phyloP scores from a whole-genome alignment of 1,140 invertebrate species.

The Melipona quadrifasciata region DNA sequence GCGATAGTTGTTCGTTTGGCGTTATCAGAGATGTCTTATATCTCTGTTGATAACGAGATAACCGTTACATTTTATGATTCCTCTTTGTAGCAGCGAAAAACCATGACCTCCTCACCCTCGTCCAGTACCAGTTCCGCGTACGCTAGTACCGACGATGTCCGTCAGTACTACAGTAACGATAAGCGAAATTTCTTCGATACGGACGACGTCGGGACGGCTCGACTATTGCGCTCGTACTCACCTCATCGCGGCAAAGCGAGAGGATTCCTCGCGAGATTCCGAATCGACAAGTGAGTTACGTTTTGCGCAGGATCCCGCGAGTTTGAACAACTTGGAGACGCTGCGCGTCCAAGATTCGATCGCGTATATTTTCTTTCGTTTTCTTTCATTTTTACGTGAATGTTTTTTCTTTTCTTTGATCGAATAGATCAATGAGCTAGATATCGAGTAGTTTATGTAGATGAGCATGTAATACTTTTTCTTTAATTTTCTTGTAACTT shows the following conservation, averaged over 20 bases:
- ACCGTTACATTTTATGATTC: not conserved
- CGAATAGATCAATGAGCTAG: not conserved
- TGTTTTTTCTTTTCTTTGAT: not conserved
- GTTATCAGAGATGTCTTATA: not conserved
- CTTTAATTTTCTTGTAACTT: not conserved
- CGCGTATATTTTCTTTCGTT: no score
- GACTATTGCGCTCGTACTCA: conserved; percentile 47
- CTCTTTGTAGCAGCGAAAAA: conserved; percentile 50
- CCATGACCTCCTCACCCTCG: conserved; percentile 54
- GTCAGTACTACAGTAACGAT: conserved; percentile 35
- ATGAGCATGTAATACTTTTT: not conserved
- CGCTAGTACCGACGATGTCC: conserved; percentile 39
- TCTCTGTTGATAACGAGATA: not conserved
- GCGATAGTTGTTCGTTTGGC: conserved; percentile 13
- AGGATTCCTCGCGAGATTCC: conserved; percentile 30
- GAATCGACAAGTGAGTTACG: conserved; percentile 63
- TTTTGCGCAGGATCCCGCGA: not conserved
- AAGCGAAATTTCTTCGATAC: conserved; percentile 36
- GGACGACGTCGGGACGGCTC: conserved; percentile 51
- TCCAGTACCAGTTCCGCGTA: conserved; percentile 59
- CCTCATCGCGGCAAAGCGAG: conserved; percentile 32
- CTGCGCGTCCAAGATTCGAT: not conserved
- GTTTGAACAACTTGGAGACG: not conserved
- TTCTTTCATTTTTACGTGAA: not conserved
- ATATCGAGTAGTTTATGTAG: not conserved